Base-by-base conservation (phyloP, 2,888 invertebrate species). In the Balanococcus diminutus region DNA sequence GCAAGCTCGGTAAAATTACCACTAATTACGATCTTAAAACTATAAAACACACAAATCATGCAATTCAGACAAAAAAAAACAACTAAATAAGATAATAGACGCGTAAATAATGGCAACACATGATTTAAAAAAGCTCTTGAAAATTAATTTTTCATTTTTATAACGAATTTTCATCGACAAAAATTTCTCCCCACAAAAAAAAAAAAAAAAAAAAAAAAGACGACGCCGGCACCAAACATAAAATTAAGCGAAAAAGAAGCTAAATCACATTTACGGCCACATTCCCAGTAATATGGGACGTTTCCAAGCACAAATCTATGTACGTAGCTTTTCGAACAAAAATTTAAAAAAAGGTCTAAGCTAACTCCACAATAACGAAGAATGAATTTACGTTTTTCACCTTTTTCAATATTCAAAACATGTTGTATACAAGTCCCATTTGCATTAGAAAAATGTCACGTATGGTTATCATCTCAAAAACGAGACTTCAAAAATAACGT, bases 391-490 rank as follows among this genome's bases (percentile, higher is more conserved):
- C 75, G 79, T 75, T 75, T 85, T 72, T 67, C 84, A 72, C 39
- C 72, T 42, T 61, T 56, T 25, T n/a, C 67, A 72, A 84, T 39
- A 72, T 84, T 84, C 72, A 84, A 84, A 84, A 79, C 28, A 83
- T 79, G 75, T 42, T 85, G 85, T 85, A 85, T 85, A 85, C 85
- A 85, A 79, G 85, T 75, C 85, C 85, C 85, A 79, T 79, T 85
- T 46, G 75, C 79, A 42, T 46, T 42, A 85, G 84, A 85, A 75
- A 85, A 85, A 85, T 85, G 85, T 85, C 85, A 85, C 85, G 28
- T 85, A 19, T 79, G 75, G 84, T 39, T 83, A 61, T 72, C 46
- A 85, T 85, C 79, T 85, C 42, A 79, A 79, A 85, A 85, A 75
- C n/a, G 79, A 85, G 85, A 85, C 85, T 1, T 85, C 85, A 85